These are phyloP conservation scores for Lagria hirta DNA, from an alignment of 2,888 invertebrate species.

Conservation along the genomic window DNA sequence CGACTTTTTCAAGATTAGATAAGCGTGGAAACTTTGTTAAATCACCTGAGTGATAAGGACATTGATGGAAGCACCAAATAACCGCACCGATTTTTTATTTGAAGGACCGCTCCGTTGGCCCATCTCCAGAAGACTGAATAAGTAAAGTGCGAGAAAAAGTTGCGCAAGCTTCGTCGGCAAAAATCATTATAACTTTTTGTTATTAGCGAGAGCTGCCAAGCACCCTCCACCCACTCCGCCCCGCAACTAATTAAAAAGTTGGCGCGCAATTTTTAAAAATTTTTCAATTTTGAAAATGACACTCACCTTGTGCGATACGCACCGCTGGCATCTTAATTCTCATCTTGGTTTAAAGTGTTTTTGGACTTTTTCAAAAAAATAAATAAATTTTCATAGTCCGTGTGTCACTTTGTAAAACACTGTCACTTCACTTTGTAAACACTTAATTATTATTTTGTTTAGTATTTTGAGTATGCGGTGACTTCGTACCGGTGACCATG, in stretches of 20 bases:
- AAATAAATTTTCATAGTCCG: too few species aligned
- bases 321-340: conserved; percentile 98
- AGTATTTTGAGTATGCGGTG: too few species aligned
- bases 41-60: too few species aligned
- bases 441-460: too few species aligned
- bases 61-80: too few species aligned
- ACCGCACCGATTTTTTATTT: conserved; percentile 2
- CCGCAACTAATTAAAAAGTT: conserved; percentile 32
- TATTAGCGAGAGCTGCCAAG: conserved; percentile 53
- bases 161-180: conserved; percentile 51
- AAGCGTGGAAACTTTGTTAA: not conserved
- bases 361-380: conserved; percentile 7
- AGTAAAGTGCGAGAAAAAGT: conserved; percentile 42
- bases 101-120: conserved; percentile 11
- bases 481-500: conserved; percentile 23
- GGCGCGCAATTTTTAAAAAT: conserved; percentile 28
- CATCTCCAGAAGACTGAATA: conserved; percentile 27
- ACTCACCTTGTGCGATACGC: conserved; percentile 94
- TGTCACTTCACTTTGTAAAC: conserved; percentile 10
- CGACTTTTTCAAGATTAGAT: conserved; percentile 1
- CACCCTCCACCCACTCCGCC: conserved; percentile 38
- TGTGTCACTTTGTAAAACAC: conserved; percentile 16
- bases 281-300: conserved; percentile 3
- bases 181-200: conserved; percentile 55
- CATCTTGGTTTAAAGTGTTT: conserved; percentile 67